Evolutionary conservation across 2,113 vertebrate genomes (phyloP).

Genomic region (Hippoglossus stenolepis): DNA sequence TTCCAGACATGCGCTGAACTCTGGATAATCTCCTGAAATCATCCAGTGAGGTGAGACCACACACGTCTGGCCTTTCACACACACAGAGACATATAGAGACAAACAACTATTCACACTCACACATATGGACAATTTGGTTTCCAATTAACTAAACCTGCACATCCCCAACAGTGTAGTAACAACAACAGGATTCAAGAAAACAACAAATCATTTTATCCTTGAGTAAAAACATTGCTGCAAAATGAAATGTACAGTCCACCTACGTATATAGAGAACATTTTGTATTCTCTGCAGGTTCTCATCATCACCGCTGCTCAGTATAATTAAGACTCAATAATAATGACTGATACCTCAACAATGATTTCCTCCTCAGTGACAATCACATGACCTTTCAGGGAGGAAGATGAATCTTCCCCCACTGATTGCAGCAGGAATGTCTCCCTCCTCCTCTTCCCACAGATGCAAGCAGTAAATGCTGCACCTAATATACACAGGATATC

Average conservation of each 20-base stretch:
- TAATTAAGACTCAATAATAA: constrained; percentile 16
- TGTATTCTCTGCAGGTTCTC: background rate
- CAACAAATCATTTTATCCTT: no score
- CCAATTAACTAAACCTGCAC: no score
- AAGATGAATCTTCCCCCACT: constrained; percentile 16
- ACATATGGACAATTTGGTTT: no score
- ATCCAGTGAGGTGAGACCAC: no score
- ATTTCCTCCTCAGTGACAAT: constrained; percentile 41
- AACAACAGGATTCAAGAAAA: no score
- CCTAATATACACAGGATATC: constrained; percentile 5
- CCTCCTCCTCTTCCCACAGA: background rate
- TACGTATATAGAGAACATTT: background rate
- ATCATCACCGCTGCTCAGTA: background rate
- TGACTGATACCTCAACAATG: constrained; percentile 29
- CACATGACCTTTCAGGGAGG: constrained; percentile 34
- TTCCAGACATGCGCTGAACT: no score
- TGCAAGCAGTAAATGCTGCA: constrained; percentile 44
- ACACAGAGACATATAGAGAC: no score
- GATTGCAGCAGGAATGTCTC: background rate
- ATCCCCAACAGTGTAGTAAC: no score
- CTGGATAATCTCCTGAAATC: no score
- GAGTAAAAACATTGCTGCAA: background rate
- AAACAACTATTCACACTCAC: no score
- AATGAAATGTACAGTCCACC: background rate
- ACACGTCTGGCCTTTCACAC: no score